Conservation (phyloP, 1,140 invertebrate genomes). For the Proales similis region DNA sequence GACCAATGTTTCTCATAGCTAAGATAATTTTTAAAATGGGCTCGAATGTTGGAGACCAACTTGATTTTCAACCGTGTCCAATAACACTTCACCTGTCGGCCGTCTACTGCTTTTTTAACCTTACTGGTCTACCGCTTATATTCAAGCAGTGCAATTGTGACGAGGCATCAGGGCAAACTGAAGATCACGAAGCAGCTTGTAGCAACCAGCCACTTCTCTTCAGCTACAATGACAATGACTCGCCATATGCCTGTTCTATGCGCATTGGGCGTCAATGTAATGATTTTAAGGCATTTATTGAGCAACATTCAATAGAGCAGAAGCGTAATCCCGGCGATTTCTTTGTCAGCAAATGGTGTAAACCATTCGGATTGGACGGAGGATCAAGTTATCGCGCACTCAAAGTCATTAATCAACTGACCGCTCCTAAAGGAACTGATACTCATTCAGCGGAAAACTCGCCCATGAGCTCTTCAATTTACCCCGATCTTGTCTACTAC, state of each 20-base stretch:
- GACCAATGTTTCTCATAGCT: constrained; percentile 40
- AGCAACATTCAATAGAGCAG: too few species aligned
- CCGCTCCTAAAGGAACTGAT: not conserved
- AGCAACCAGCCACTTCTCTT: constrained; percentile 87
- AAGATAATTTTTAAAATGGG: constrained; percentile 45
- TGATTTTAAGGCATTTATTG: not conserved
- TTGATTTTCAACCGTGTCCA: constrained; percentile 1
- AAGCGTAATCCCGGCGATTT: not conserved
- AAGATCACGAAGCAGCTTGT: constrained; percentile 83
- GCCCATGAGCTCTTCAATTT: too few species aligned
- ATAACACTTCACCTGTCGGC: constrained; percentile 16
- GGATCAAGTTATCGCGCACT: constrained; percentile 33
- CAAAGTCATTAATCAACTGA: not conserved
- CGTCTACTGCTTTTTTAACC: constrained; percentile 85
- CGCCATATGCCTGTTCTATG: constrained; percentile 43
- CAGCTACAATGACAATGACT: constrained; percentile 80
- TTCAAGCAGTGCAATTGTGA: constrained; percentile 39
- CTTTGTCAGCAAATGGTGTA: constrained; percentile 17
- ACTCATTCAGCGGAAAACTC: not conserved
- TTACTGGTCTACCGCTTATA: constrained; percentile 62
- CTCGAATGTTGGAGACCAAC: not conserved
- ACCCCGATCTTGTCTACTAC: constrained; percentile 57
- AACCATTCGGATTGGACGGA: constrained; percentile 19
- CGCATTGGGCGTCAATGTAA: constrained; percentile 12
- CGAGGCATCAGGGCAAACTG: constrained; percentile 83